Conservation (phyloP, 2,888 invertebrate species). For the Stenurella melanura region DNA sequence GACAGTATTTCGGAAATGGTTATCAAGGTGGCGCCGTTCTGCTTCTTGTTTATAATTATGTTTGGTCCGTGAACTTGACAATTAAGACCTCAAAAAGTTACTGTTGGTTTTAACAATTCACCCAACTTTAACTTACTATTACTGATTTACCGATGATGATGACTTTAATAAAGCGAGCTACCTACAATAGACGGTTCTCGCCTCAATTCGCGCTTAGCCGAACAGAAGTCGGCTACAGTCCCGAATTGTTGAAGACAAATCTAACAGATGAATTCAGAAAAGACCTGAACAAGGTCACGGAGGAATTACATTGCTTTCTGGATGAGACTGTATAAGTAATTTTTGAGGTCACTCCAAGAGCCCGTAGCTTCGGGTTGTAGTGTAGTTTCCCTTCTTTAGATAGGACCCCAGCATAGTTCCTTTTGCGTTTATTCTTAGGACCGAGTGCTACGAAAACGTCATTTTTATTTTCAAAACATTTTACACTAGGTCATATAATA, state of each 20-base stretch:
- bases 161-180: slow-evolving; percentile 40
- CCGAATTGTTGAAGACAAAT: slow-evolving; percentile 73
- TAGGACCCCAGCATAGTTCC: slow-evolving; percentile 70
- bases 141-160: slow-evolving; percentile 62
- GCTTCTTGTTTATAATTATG: slow-evolving; percentile 63
- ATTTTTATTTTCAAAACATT: slow-evolving; percentile 42
- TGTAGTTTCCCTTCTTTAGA: slow-evolving; percentile 72
- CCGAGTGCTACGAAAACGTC: slow-evolving; percentile 37
- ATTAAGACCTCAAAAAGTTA: slow-evolving; percentile 73
- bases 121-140: slow-evolving; percentile 66
- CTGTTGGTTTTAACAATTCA: slow-evolving; percentile 74
- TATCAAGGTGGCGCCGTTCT: slow-evolving; percentile 12
- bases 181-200: slow-evolving; percentile 48
- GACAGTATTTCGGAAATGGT: background rate
- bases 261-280: slow-evolving; percentile 74
- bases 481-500: slow-evolving; percentile 29
- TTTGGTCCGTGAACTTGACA: slow-evolving; percentile 68
- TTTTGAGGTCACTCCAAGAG: slow-evolving; percentile 74
- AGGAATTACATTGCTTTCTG: slow-evolving; percentile 74
- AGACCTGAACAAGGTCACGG: slow-evolving; percentile 70
- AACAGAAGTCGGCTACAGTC: slow-evolving; percentile 57
- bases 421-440: slow-evolving; percentile 53
- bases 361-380: slow-evolving; percentile 66
- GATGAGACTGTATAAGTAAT: slow-evolving; percentile 75
- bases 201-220: slow-evolving; percentile 66